A percentile compares a stretch with the other conserved stretches of the same genome.
Conservation (phyloP, 2,113 vertebrate species). For the Pedetes capensis region DNA sequence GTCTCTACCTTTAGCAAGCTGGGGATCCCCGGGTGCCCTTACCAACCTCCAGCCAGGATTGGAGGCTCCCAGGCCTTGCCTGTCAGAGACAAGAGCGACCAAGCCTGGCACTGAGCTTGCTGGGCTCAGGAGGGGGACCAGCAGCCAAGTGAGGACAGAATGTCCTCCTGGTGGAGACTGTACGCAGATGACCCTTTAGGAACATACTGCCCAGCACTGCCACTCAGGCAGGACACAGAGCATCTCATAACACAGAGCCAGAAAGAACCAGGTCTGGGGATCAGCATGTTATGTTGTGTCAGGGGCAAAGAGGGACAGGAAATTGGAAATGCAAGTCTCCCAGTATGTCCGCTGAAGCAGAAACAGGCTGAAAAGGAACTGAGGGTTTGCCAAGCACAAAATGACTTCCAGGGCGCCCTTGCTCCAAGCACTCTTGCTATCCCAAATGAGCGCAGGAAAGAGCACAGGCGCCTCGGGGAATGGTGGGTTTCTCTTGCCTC, state of each 20-base stretch:
- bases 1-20: not conserved
- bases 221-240: not conserved
- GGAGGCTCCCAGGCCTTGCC: not conserved
- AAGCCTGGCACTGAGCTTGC: not conserved
- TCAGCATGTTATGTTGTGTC: not conserved
- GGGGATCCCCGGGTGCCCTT: rapidly evolving
- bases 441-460: not conserved
- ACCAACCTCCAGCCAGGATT: not conserved
- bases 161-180: not conserved
- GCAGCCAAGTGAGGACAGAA: not conserved
- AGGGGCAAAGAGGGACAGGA: not conserved
- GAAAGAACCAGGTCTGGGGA: not conserved
- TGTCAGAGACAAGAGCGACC: not conserved
- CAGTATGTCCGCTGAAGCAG: not conserved
- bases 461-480: not conserved
- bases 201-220: not conserved
- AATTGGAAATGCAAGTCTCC: not conserved
- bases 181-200: not conserved
- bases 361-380: not conserved
- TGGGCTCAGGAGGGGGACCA: not conserved
- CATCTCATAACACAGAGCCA: not conserved
- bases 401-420: not conserved
- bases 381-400: not conserved
- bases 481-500: not conserved
- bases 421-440: not conserved